phyloP scores from a whole-genome alignment of 2,113 vertebrate species.

The Larimichthys crocea region DNA sequence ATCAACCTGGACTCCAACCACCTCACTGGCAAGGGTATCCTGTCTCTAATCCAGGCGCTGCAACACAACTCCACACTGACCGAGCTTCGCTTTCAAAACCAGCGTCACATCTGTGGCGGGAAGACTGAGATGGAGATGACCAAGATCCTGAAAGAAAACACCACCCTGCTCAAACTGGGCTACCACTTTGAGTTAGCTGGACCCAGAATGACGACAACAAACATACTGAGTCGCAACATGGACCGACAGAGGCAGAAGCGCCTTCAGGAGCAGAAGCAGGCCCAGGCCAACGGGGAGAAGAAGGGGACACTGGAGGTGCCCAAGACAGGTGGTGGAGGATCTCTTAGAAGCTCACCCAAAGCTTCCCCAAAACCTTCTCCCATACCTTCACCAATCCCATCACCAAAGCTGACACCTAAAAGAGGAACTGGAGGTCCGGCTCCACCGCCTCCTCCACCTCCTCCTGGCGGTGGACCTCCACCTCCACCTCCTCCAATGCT shows the following conservation, averaged over 20 bases:
- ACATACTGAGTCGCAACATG: constrained; percentile 97
- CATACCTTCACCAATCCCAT: constrained; percentile 80
- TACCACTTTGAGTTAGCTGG: constrained; percentile 97
- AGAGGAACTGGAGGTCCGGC: constrained; percentile 72
- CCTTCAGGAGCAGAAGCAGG: constrained; percentile 93
- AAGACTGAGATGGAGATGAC: constrained; percentile 99
- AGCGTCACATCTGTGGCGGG: constrained; percentile 96
- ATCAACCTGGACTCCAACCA: constrained; percentile 98
- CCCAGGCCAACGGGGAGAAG: constrained; percentile 88
- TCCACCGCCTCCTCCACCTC: constrained; percentile 87
- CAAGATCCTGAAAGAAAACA: constrained; percentile 95
- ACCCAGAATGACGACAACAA: constrained; percentile 96
- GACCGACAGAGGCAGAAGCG: constrained; percentile 95
- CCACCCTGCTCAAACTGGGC: constrained; percentile 94
- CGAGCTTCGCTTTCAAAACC: constrained; percentile 98
- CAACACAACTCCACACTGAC: constrained; percentile 92
- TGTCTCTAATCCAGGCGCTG: constrained; percentile 94
- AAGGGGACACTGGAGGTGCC: constrained; percentile 89
- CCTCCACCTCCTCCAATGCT: constrained; percentile 89
- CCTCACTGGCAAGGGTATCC: constrained; percentile 94
- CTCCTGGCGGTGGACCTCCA: constrained; percentile 79
- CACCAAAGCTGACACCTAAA: constrained; percentile 87
- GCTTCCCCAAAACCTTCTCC: constrained; percentile 88
- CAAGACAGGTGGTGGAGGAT: constrained; percentile 75
- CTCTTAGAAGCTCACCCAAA: constrained; percentile 84